A percentile compares a stretch with the other conserved stretches of the same genome.
These are phyloP conservation scores for Corythoichthys intestinalis DNA, from an alignment of 2,113 vertebrate species.

Conservation along the genomic window DNA sequence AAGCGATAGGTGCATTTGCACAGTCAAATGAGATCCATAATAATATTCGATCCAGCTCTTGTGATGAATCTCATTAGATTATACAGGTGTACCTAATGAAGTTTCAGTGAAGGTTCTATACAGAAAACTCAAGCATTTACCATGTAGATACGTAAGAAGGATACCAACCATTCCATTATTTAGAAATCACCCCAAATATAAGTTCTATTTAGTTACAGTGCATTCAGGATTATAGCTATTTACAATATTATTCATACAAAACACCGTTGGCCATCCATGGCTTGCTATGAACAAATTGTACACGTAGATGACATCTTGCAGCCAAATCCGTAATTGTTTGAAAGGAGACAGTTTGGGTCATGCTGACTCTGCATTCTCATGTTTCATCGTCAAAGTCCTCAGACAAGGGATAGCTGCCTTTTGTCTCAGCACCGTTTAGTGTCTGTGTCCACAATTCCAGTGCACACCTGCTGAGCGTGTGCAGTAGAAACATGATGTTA, in stretches of 20 bases:
- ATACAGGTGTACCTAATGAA: conserved; percentile 9
- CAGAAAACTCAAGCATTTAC: conserved; percentile 15
- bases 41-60: not conserved
- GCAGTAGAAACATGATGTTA: conserved; percentile 41
- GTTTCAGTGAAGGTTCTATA: conserved; percentile 22
- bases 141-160: conserved; percentile 48
- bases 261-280: conserved; percentile 45
- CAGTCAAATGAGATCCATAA: not conserved
- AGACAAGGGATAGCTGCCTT: conserved; percentile 52
- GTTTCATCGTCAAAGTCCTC: conserved; percentile 15
- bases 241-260: conserved; percentile 73
- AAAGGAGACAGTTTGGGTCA: conserved; percentile 29
- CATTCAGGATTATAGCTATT: conserved; percentile 67
- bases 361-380: conserved; percentile 31
- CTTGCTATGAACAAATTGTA: conserved; percentile 69
- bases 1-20: not conserved
- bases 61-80: conserved; percentile 6
- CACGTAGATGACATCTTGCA: conserved; percentile 64
- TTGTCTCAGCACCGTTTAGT: conserved; percentile 63
- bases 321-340: conserved; percentile 53
- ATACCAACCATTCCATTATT: conserved; percentile 35
- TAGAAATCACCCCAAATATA: conserved; percentile 42
- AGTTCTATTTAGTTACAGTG: conserved; percentile 56
- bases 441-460: conserved; percentile 35
- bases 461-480: conserved; percentile 20